Percentiles rank a stretch among this genome's conserved stretches.
Evolutionary conservation across 2,888 invertebrate genomes (phyloP).

Genomic region (Anagyrus pseudococci): DNA sequence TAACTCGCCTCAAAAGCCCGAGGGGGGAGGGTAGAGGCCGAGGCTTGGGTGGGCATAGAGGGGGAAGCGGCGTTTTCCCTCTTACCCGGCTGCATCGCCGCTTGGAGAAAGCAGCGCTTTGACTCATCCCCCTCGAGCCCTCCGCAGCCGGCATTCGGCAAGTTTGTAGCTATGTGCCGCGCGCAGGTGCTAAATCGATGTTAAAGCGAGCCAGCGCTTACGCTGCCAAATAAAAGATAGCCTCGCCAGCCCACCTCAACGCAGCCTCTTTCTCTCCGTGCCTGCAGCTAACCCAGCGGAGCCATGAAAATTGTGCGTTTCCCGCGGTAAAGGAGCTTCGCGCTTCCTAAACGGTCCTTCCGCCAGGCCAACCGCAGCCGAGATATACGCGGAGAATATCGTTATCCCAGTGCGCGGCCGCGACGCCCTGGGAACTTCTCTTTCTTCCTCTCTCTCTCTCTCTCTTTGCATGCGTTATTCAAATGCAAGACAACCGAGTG

Average conservation of each 20-base stretch:
- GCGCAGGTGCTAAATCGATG: slow-evolving; percentile 12
- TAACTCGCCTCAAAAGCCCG: slow-evolving; percentile 49
- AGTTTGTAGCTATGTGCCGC: neutral
- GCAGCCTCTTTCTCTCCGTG: neutral
- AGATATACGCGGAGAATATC: no score
- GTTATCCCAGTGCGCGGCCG: neutral
- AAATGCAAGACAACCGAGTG: no score
- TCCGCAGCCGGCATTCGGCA: neutral
- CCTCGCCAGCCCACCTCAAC: no score
- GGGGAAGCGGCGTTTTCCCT: neutral
- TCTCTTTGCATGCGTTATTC: no score
- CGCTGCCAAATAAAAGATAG: no score
- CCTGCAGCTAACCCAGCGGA: no score
- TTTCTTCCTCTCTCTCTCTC: neutral
- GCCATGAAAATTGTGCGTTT: no score
- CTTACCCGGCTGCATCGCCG: neutral
- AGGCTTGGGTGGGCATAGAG: neutral
- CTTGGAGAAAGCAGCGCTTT: no score
- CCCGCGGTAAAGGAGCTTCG: no score
- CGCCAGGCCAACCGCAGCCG: no score
- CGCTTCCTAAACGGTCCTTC: no score
- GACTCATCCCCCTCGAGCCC: no score
- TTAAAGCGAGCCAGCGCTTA: neutral
- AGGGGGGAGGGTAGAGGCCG: neutral
- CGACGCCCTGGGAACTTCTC: neutral